Evolutionary conservation across 1,140 invertebrate genomes (phyloP).

Genomic region (Adelges cooleyi): DNA sequence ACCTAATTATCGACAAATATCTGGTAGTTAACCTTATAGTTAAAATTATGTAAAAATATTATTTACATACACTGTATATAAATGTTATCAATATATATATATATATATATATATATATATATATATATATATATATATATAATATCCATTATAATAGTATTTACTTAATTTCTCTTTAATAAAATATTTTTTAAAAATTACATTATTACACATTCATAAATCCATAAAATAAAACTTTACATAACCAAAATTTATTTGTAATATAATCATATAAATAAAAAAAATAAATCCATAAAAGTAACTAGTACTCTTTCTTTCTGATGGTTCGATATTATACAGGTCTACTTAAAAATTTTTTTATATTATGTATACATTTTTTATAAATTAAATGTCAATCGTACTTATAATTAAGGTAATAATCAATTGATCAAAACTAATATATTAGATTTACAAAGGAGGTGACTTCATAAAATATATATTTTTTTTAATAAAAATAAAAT

Average conservation of each 20-base stretch:
- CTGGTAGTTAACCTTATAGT: not conserved
- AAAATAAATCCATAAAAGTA: slow-evolving; percentile 19
- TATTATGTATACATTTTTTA: not conserved
- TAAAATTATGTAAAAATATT: too few species aligned
- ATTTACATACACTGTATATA: too few species aligned
- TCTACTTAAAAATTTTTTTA: slow-evolving; percentile 22
- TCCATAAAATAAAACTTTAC: slow-evolving; percentile 21
- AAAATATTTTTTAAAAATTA: slow-evolving; percentile 24
- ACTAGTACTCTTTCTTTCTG: slow-evolving; percentile 17
- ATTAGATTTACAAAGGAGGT: not conserved
- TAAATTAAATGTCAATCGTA: too few species aligned
- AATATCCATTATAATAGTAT: not conserved
- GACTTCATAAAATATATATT: slow-evolving; percentile 12
- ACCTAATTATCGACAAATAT: not conserved
- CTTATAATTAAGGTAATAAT: slow-evolving; percentile 3
- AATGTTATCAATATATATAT: not conserved
- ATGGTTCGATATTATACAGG: slow-evolving; percentile 6
- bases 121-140: not conserved
- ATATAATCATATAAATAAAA: slow-evolving; percentile 22
- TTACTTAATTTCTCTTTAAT: slow-evolving; percentile 16
- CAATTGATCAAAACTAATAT: slow-evolving; percentile 3
- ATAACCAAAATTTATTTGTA: slow-evolving; percentile 11
- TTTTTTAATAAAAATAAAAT: slow-evolving; percentile 20
- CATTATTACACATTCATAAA: slow-evolving; percentile 20
- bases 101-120: not conserved